Conservation (phyloP, 2,113 vertebrate genomes). For the Corythoichthys haematopterus region DNA sequence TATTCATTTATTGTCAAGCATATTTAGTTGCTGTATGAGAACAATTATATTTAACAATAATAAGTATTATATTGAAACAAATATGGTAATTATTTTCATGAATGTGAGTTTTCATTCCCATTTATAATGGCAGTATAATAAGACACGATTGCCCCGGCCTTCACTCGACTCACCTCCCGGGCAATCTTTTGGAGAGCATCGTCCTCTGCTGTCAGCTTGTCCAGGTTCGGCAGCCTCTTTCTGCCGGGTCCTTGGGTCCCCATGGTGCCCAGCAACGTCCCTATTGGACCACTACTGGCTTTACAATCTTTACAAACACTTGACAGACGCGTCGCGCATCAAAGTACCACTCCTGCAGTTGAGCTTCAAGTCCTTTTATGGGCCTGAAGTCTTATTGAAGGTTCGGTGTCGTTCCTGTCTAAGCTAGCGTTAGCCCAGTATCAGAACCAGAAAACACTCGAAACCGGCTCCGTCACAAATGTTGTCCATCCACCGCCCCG, state of each 20-base stretch:
- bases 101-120: too few relatives aligned
- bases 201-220: slow-evolving; percentile 81
- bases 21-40: neutral
- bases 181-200: slow-evolving; percentile 82
- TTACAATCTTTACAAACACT: neutral
- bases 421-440: slow-evolving; percentile 7
- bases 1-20: neutral
- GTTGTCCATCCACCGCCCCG: neutral
- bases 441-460: neutral
- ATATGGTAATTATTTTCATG: too few relatives aligned
- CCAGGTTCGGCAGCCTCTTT: slow-evolving; percentile 79
- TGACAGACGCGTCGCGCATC: neutral
- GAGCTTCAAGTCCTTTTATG: neutral
- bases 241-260: slow-evolving; percentile 78
- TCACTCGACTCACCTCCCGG: slow-evolving; percentile 73
- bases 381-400: neutral
- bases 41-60: neutral
- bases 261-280: slow-evolving; percentile 56
- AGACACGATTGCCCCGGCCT: neutral
- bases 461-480: slow-evolving; percentile 1
- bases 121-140: too few relatives aligned
- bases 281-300: neutral
- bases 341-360: neutral
- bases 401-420: neutral
- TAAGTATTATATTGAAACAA: neutral